Evolutionary conservation across 2,113 vertebrate species (phyloP), one percentile per base, ranked within the genome.

Genomic region (Zeus faber): DNA sequence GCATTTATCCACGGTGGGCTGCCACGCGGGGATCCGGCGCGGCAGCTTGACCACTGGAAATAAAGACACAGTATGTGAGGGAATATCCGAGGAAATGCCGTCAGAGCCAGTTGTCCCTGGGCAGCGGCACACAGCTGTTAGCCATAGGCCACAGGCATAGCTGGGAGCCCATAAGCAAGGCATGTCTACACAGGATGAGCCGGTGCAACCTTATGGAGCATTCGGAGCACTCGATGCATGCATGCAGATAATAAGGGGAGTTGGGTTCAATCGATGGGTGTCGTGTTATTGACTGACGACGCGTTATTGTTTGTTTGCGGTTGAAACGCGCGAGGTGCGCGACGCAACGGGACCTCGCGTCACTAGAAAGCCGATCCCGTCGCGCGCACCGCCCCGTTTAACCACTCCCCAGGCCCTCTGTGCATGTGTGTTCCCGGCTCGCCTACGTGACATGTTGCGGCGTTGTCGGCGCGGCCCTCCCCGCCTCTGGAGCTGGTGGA

Each of bases 1-100:
- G 84, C 82, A 81, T 87, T 89, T 80, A 87, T 87, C 72, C 78
- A 51, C n/a, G 66, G 61, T 54, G 74, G 70, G 48, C 58, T n/a
- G 27, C 67, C 67, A 70, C 70, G 62, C 60, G 64, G 61, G 67
- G 48, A 62, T 53, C 51, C 44, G 52, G 53, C 37, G 37, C 50
- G 52, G 58, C 53, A 67, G 77, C 77, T 65, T 67, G 72, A 80
- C 75, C 75, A 22, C 80, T 87, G 83, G 79, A 87, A 87, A 85
- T 71, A 83, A 79, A 85, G 85, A 80, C 78, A 64, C 72, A 82
- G 72, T 83, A 76, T 80, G 74, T 65, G 74, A 72, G 72, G 65
- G 64, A 79, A 79, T 75, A 68, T 75, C 76, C 74, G 65, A 67
- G 75, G 78, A 83, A 81, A 84, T 83, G 70, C 63, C 65, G 73